phyloP scores from a whole-genome alignment of 2,113 vertebrate species.

The Centropristis striata region DNA sequence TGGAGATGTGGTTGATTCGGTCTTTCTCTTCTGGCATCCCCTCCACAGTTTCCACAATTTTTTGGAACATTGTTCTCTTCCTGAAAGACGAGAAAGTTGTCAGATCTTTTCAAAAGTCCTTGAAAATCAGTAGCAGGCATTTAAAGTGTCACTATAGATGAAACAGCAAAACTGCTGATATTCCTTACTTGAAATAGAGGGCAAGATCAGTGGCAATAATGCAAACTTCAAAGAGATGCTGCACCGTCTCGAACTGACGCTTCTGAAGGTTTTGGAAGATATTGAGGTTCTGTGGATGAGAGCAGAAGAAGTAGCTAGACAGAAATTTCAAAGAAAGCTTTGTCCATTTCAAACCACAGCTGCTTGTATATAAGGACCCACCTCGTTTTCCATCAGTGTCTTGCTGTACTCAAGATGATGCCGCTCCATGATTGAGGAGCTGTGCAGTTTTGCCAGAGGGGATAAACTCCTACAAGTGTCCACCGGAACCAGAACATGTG shows the following conservation, averaged over 20 bases:
- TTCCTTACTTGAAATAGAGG: slow-evolving; percentile 95
- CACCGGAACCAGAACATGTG: background rate
- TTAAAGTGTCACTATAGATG: background rate
- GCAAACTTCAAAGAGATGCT: slow-evolving; percentile 95
- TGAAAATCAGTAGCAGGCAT: background rate
- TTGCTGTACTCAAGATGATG: slow-evolving; percentile 95
- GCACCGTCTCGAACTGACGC: slow-evolving; percentile 92
- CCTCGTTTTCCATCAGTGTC: slow-evolving; percentile 92
- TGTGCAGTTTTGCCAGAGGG: slow-evolving; percentile 92
- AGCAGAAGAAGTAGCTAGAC: slow-evolving; percentile 34
- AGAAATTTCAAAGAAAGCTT: background rate
- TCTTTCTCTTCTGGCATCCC: slow-evolving; percentile 90
- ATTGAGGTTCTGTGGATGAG: slow-evolving; percentile 88
- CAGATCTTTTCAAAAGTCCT: background rate
- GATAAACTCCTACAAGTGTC: slow-evolving; percentile 80
- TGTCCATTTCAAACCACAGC: background rate
- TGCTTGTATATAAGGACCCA: slow-evolving; percentile 49
- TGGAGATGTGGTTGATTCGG: slow-evolving; percentile 86
- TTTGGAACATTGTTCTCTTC: slow-evolving; percentile 97
- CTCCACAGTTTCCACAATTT: slow-evolving; percentile 91
- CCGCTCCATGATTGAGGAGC: slow-evolving; percentile 92
- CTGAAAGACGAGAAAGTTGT: slow-evolving; percentile 71
- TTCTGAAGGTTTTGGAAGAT: slow-evolving; percentile 95
- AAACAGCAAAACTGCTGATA: background rate
- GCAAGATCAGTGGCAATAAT: slow-evolving; percentile 97